A percentile compares a stretch with the other conserved stretches of the same genome.
Evolutionary conservation across 2,797 vertebrate species (phyloP).

Genomic region (Sylvilagus floridanus): DNA sequence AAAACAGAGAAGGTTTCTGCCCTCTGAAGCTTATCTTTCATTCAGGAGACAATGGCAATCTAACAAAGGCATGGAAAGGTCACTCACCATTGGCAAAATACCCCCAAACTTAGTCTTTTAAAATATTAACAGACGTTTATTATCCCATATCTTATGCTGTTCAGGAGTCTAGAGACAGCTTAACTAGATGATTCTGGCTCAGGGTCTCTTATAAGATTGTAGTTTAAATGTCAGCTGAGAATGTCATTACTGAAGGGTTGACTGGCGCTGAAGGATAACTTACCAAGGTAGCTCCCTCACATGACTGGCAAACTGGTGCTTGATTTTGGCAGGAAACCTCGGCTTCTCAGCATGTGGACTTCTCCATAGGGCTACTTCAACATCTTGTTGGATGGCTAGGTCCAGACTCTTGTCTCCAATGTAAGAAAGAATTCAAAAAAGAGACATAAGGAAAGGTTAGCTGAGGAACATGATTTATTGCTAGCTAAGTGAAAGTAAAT

Average conservation of each 20-base stretch:
- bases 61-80: not conserved
- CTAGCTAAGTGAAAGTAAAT: too few relatives aligned
- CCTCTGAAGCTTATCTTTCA: constrained; percentile 7
- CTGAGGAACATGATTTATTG: too few relatives aligned
- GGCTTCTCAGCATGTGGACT: not conserved
- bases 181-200: not conserved
- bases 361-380: not conserved
- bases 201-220: not conserved
- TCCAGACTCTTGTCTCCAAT: too few relatives aligned
- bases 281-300: not conserved
- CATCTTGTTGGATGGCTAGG: too few relatives aligned
- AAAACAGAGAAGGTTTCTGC: constrained; percentile 14
- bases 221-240: not conserved
- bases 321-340: not conserved
- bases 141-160: not conserved
- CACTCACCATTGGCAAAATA: not conserved
- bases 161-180: not conserved
- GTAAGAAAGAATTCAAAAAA: not conserved
- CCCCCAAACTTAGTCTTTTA: not conserved
- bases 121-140: not conserved
- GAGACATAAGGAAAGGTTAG: not conserved
- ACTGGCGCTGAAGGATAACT: not conserved
- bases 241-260: not conserved
- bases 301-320: not conserved
- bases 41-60: not conserved